Evolutionary conservation across 2,888 invertebrate species (phyloP).

Genomic region (Gerosis bhagava): DNA sequence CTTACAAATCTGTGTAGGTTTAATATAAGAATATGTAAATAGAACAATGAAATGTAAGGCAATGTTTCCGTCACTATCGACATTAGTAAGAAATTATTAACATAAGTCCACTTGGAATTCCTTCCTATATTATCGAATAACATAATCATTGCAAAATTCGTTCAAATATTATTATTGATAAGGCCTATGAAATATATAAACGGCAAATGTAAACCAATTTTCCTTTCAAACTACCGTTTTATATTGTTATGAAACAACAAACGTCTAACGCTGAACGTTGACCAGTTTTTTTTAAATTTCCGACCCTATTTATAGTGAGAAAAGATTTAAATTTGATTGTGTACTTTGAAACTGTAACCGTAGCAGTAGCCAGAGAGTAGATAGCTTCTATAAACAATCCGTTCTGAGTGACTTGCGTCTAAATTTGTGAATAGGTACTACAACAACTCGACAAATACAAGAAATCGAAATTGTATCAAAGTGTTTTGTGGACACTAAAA

Average conservation of each 20-base stretch:
- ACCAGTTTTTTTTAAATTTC: slow-evolving; percentile 1
- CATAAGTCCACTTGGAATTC: slow-evolving; percentile 13
- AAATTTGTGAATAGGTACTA: slow-evolving; percentile 29
- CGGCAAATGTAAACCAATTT: slow-evolving; percentile 30
- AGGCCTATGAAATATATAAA: slow-evolving; percentile 19
- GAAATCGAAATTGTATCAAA: too few relatives aligned
- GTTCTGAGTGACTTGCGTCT: slow-evolving; percentile 37
- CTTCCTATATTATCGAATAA: slow-evolving; percentile 19
- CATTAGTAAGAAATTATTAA: slow-evolving; percentile 5
- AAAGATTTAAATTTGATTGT: slow-evolving; percentile 7
- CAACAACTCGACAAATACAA: slow-evolving; percentile 24
- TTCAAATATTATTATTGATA: slow-evolving; percentile 19
- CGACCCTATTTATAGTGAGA: slow-evolving; percentile 4
- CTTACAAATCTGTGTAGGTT: too few relatives aligned
- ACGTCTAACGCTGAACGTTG: slow-evolving; percentile 18
- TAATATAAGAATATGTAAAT: too few relatives aligned
- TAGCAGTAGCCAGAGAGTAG: slow-evolving; percentile 25
- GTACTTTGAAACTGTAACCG: slow-evolving; percentile 8
- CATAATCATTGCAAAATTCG: slow-evolving; percentile 11
- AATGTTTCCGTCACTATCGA: not conserved
- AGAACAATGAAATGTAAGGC: too few relatives aligned
- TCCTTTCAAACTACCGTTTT: slow-evolving; percentile 31
- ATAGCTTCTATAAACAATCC: slow-evolving; percentile 40
- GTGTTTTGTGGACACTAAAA: slow-evolving; percentile 8
- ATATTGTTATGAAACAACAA: slow-evolving; percentile 37